Conservation (phyloP, 2,113 vertebrate genomes). For the Aspidoscelis tigris region DNA sequence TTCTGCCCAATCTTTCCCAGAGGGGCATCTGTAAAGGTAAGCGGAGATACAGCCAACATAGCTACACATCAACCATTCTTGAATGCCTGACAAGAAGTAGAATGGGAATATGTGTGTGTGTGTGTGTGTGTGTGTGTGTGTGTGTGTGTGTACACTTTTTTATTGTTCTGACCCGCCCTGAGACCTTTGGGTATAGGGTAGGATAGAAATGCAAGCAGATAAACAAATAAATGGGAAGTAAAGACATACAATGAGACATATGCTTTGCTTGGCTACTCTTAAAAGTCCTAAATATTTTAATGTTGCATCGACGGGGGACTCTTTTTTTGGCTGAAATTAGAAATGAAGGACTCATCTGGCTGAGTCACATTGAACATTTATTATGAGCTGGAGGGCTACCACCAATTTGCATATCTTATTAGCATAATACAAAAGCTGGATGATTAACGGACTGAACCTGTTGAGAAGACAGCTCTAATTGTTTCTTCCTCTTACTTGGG, state of each 20-base stretch:
- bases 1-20: no score
- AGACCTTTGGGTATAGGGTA: no score
- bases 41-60: background rate
- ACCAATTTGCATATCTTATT: slow-evolving; percentile 22
- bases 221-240: no score
- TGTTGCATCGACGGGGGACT: background rate
- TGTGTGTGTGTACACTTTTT: no score
- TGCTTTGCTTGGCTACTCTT: background rate
- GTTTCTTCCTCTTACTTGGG: background rate
- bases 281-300: background rate
- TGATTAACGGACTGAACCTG: slow-evolving; percentile 18
- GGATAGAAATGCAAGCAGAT: no score
- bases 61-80: slow-evolving; percentile 29
- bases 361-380: slow-evolving; percentile 28
- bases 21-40: no score
- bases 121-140: no score
- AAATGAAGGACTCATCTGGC: background rate
- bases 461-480: background rate
- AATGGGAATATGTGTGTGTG: background rate
- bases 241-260: no score
- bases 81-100: background rate
- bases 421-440: slow-evolving; percentile 25
- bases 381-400: slow-evolving; percentile 19
- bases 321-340: background rate
- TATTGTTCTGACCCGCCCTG: no score